Evolutionary conservation across 92 coral and sea anemone genomes (phyloP), one percentile per base, ranked within the genome.

Genomic region (Micromussa lordhowensis): DNA sequence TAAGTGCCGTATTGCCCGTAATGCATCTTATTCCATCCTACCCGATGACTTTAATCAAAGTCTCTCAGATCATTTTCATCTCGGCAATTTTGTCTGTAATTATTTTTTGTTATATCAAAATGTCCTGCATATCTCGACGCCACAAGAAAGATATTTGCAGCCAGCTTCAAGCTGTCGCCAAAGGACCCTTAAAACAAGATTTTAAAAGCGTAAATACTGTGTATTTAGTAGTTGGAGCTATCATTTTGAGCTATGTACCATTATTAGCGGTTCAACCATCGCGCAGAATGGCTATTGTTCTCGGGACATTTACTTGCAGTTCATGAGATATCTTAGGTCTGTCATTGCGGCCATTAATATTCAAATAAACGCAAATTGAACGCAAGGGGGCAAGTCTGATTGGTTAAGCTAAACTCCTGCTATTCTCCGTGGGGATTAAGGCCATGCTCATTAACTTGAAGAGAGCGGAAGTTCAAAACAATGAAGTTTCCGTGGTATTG

Each of bases 161-260:
- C n/a, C 81, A 77, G 63, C 0, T 77, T 17, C 81, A 77, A 48
- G 81, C 81, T 14, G 81, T 29, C 2, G 51, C 59, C 14, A 63
- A 29, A 77, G 66, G 81, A 77, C 81, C 24, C 9, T 2, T 15
- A 5, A 35, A 51, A 28, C 81, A 77, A 77, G 81, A 77, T 1
- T 77, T 77, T 14, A 24, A 77, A 48, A 77, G 81, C 35, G 81
- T 35, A 77, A 77, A 77, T 2, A 77, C 81, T 51, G 61, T 77
- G 59, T 51, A 51, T 40, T 14, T 77, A 26, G 81, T 77, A 6
- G 61, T 51, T 3, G 64, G 59, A 5, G 81, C 81, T 26, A 64
- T 51, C 21, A 3, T 77, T 1, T 49, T 77, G 18, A 44, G 81
- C 38, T 77, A 77, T 51, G 16, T 34, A 77, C 81, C 81, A 51